Percentiles rank a stretch among this genome's conserved stretches.
Conservation (phyloP, 2,888 invertebrate species). For the Zaprionus bogoriensis region DNA sequence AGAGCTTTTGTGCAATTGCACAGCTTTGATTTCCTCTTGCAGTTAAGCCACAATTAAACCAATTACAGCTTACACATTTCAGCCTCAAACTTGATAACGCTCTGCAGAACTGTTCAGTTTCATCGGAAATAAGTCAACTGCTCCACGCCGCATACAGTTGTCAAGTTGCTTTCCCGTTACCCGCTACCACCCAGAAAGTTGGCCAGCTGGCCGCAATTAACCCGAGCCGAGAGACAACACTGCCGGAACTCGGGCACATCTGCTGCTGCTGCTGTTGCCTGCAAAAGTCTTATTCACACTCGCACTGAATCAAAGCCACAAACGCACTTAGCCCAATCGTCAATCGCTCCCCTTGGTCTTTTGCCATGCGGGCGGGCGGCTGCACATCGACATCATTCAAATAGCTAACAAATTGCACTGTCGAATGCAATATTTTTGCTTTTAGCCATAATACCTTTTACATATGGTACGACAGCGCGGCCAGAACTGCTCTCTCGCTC, state of each 20-base stretch:
- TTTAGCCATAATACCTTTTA: slow-evolving; percentile 78
- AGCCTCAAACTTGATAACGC: too few relatives aligned
- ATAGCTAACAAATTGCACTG: slow-evolving; percentile 79
- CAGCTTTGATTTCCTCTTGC: neutral
- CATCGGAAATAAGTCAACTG: neutral
- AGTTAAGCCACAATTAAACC: neutral
- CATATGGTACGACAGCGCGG: slow-evolving; percentile 68
- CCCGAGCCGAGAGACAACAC: slow-evolving; percentile 10
- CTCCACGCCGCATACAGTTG: too few relatives aligned
- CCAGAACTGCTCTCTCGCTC: slow-evolving; percentile 8
- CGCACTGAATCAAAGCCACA: slow-evolving; percentile 14
- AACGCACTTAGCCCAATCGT: slow-evolving; percentile 46
- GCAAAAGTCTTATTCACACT: neutral
- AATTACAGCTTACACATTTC: neutral
- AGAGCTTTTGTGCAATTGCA: neutral
- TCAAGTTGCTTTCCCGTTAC: too few relatives aligned
- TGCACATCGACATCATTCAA: slow-evolving; percentile 66
- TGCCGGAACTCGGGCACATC: neutral
- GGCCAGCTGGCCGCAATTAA: slow-evolving; percentile 36
- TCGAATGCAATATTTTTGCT: slow-evolving; percentile 79
- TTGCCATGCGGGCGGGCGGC: neutral
- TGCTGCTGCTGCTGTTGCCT: too few relatives aligned
- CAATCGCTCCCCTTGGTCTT: too few relatives aligned
- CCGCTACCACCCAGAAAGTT: too few relatives aligned
- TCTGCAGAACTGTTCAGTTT: neutral